Percentiles rank a stretch among this genome's conserved stretches.
Conservation (phyloP, 2,797 vertebrate species). For the Poecilia wingei region DNA sequence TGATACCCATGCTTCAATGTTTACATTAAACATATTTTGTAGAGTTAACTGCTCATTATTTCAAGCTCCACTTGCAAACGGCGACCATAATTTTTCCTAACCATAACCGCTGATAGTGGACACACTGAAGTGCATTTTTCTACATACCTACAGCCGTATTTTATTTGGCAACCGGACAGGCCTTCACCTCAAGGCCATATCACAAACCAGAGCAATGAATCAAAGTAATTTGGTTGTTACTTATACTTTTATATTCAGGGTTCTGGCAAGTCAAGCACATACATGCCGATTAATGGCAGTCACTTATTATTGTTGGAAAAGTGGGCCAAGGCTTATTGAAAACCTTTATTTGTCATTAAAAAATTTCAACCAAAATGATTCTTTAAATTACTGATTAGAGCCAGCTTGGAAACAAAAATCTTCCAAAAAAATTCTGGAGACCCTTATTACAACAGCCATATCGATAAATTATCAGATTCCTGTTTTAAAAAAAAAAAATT, state of each 20-base stretch:
- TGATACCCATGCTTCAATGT: conserved; percentile 58
- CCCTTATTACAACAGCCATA: neutral
- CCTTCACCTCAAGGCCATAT: conserved; percentile 51
- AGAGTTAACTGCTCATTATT: conserved; percentile 70
- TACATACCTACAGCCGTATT: conserved; percentile 65
- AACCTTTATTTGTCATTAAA: conserved; percentile 3
- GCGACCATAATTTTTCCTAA: conserved; percentile 55
- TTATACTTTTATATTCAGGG: conserved; percentile 56
- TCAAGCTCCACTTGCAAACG: conserved; percentile 53
- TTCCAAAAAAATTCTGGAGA: neutral
- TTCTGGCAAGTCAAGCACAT: conserved; percentile 46
- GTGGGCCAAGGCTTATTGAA: conserved; percentile 1
- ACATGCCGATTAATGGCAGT: conserved; percentile 34
- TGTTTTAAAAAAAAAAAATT: neutral
- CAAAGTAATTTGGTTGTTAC: conserved; percentile 60
- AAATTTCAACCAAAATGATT: neutral
- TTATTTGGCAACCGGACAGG: conserved; percentile 68
- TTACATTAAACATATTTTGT: conserved; percentile 66
- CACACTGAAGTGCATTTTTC: conserved; percentile 61
- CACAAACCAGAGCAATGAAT: conserved; percentile 60
- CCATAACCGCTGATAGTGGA: conserved; percentile 66
- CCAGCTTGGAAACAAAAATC: neutral
- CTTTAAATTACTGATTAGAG: conserved; percentile 5
- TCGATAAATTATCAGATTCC: neutral
- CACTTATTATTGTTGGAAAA: conserved; percentile 31